Evolutionary conservation across 2,888 invertebrate species (phyloP), one percentile per base, ranked within the genome.

Genomic region (Temnothorax ravouxi): DNA sequence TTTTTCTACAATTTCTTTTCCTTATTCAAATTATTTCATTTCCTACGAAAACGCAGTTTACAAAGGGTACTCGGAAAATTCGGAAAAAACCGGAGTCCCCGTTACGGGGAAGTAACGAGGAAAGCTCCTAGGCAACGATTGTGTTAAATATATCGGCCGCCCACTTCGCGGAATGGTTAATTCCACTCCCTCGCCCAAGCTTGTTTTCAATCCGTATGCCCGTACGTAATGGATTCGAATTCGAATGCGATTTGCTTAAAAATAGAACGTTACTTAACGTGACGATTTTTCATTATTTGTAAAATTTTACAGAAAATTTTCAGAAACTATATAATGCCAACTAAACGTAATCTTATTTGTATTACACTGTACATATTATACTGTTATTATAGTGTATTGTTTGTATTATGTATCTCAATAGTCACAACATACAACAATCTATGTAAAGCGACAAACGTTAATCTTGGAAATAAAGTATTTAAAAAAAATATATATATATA

Each of bases 141-240:
- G 82, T 54, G 82, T 90, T 90, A 90, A 90, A 88, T 89, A 88
- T 87, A 89, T 72, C 84, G 79, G 67, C 62, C 85, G 89, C 83
- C 86, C 83, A 88, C 88, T 88, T 89, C 72, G 64, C 76, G n/a
- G 34, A 64, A 69, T 81, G 69, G 83, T 86, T 86, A 84, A 88
- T 88, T 87, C 71, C 79, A 86, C 72, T 87, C 79, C 41, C 50
- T n/a, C n/a, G 15, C 34, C 8, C 52, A 3, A 38, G 38, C 21
- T 54, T 72, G 71, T 71, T 50, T 69, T 69, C 50, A 18, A 67
- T 47, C 15, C 11, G 25, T 3, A 66, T 3, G 47, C 18, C 18
- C 47, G 21, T 13, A n/a, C 29, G 50, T 34, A 50, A 50, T 69
- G 13, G 29, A 34, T 47, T 47, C 29, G 64, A n/a, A 41, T 64